Conservation (phyloP, 2,113 vertebrate species). For the Heterocephalus glaber region DNA sequence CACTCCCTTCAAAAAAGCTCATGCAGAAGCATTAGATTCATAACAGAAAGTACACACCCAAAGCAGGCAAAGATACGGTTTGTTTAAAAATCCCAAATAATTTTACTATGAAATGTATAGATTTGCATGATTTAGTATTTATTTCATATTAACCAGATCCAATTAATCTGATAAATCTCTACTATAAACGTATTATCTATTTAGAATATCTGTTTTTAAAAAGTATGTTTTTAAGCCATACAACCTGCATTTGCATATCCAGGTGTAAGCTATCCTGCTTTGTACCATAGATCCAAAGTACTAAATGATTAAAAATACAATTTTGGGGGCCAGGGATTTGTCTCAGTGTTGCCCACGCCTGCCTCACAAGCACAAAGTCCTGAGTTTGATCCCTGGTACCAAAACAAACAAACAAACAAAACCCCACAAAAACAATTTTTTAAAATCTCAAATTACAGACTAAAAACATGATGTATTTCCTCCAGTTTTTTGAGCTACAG, state of each 20-base stretch:
- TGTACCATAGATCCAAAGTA: conserved; percentile 10
- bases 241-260: not conserved
- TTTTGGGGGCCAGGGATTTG: no score
- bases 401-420: no score
- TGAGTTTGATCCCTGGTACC: no score
- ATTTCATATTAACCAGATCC: conserved; percentile 27
- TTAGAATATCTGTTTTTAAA: no score
- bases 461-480: conserved; percentile 45
- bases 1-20: not conserved
- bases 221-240: conserved; percentile 52
- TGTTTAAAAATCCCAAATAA: conserved; percentile 37
- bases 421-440: no score
- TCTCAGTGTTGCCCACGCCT: no score
- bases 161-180: conserved; percentile 48
- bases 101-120: conserved; percentile 33
- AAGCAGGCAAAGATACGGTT: conserved; percentile 52
- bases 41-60: conserved; percentile 21
- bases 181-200: not conserved
- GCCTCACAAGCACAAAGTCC: no score
- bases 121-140: conserved; percentile 54
- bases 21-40: conserved; percentile 57
- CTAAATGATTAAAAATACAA: conserved; percentile 36
- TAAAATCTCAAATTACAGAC: conserved; percentile 39
- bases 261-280: conserved; percentile 20
- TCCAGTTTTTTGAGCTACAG: conserved; percentile 43